These are phyloP conservation scores for Thecocarcelia acutangulata DNA, from an alignment of 2,888 invertebrate species.

Conservation along the genomic window DNA sequence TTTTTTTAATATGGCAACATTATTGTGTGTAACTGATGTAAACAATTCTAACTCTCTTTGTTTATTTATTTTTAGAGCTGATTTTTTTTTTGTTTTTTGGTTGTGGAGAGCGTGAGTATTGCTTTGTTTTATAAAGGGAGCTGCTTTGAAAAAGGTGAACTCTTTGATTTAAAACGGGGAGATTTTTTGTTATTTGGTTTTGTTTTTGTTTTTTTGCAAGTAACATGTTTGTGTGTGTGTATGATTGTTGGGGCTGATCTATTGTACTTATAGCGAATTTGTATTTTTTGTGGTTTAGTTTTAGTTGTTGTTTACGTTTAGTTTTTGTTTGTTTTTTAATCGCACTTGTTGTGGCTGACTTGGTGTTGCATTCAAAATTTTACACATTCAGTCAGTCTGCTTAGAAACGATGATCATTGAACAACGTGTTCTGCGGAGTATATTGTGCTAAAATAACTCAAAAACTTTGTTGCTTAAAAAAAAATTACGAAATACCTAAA, in stretches of 20 bases:
- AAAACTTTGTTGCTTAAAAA: neutral
- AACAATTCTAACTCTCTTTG: conserved; percentile 58
- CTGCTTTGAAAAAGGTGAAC: conserved; percentile 34
- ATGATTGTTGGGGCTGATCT: conserved; percentile 11
- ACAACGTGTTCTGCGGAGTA: conserved; percentile 64
- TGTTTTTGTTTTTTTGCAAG: conserved; percentile 10
- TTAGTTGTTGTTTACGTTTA: conserved; percentile 59
- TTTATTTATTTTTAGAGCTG: neutral
- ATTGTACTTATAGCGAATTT: conserved; percentile 35
- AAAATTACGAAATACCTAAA: conserved; percentile 12
- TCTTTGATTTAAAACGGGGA: conserved; percentile 35
- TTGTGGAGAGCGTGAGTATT: conserved; percentile 15
- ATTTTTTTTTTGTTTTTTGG: neutral
- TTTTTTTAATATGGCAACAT: too few relatives aligned
- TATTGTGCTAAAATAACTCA: neutral
- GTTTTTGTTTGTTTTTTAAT: conserved; percentile 53
- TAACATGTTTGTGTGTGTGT: neutral
- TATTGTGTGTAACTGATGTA: conserved; percentile 12
- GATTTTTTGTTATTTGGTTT: conserved; percentile 20
- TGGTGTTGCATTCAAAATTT: conserved; percentile 74
- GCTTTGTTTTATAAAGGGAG: conserved; percentile 28
- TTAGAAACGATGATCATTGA: conserved; percentile 73
- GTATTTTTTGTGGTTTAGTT: conserved; percentile 39
- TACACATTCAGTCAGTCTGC: conserved; percentile 73
- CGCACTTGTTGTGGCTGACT: conserved; percentile 72